Percentiles rank a stretch among this genome's conserved stretches.
phyloP scores from a whole-genome alignment of 2,113 vertebrate genomes.

The Lagopus leucura region DNA sequence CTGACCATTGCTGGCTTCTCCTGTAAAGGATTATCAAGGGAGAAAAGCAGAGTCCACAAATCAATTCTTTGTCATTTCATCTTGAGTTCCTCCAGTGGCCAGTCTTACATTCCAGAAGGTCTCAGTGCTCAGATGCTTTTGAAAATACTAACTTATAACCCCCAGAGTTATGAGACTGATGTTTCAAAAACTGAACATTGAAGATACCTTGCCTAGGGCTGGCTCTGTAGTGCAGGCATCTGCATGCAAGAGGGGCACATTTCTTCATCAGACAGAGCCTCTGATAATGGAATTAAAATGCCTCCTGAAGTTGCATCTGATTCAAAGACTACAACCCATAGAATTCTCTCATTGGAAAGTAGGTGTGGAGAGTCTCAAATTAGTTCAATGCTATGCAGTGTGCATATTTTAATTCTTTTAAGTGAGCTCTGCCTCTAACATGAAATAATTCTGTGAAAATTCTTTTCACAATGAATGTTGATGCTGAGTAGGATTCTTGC shows the following conservation, averaged over 20 bases:
- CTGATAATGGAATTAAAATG: constrained; percentile 29
- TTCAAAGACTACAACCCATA: constrained; percentile 14
- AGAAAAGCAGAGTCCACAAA: neutral
- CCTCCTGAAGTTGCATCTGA: neutral
- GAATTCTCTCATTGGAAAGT: neutral
- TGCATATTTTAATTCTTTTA: constrained; percentile 20
- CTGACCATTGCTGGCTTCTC: neutral
- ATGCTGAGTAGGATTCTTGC: neutral
- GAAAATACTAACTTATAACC: neutral
- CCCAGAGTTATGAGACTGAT: neutral
- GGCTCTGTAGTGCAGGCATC: neutral
- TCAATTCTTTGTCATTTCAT: neutral
- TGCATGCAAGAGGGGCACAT: neutral
- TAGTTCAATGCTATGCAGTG: neutral
- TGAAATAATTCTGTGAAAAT: neutral
- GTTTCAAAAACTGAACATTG: neutral
- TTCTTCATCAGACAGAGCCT: neutral
- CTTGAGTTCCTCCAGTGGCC: neutral
- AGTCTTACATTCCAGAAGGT: neutral
- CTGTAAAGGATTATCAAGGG: neutral
- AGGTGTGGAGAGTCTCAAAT: constrained; percentile 19
- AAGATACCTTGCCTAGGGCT: neutral
- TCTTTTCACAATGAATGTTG: neutral
- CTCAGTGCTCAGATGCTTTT: neutral
- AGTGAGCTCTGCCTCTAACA: neutral